phyloP scores from a whole-genome alignment of 2,888 invertebrate species.

The Lycia hirtaria region DNA sequence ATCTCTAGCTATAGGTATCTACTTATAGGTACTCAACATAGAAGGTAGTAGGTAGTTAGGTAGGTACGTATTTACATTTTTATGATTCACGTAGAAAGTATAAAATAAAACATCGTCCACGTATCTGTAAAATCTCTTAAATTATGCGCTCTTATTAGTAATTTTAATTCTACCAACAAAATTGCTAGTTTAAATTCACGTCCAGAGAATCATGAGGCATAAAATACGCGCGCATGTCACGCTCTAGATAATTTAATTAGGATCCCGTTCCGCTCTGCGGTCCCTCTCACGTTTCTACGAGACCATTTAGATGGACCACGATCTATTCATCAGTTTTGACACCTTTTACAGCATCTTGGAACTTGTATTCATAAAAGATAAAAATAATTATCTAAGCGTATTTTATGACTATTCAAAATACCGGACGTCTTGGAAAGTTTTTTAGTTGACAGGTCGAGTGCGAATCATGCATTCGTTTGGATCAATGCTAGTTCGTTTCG shows the following conservation, averaged over 20 bases:
- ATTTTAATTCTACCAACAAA: constrained; percentile 49
- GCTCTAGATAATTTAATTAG: constrained; percentile 83
- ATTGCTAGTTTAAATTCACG: constrained; percentile 56
- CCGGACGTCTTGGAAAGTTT: not conserved
- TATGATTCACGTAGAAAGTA: constrained; percentile 27
- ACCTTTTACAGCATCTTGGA: constrained; percentile 3
- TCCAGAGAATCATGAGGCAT: constrained; percentile 61
- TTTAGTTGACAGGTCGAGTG: too few species aligned
- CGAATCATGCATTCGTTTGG: too few species aligned
- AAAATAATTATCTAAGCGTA: not conserved
- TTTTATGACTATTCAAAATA: too few species aligned
- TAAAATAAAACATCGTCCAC: constrained; percentile 24
- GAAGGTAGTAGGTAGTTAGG: not conserved
- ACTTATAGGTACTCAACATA: too few species aligned
- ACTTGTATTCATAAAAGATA: constrained; percentile 1
- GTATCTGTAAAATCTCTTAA: constrained; percentile 33
- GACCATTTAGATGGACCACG: constrained; percentile 57
- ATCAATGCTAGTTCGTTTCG: too few species aligned
- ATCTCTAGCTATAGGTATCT: too few species aligned
- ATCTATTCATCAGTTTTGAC: constrained; percentile 26
- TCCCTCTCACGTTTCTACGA: constrained; percentile 73
- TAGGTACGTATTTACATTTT: not conserved
- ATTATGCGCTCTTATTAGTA: constrained; percentile 38
- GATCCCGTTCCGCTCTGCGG: constrained; percentile 75
- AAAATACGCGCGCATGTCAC: constrained; percentile 66